Percentiles rank a stretch among this genome's conserved stretches.
Conservation (phyloP, 2,797 vertebrate genomes). For the Microctenopoma stevenorrisi region DNA sequence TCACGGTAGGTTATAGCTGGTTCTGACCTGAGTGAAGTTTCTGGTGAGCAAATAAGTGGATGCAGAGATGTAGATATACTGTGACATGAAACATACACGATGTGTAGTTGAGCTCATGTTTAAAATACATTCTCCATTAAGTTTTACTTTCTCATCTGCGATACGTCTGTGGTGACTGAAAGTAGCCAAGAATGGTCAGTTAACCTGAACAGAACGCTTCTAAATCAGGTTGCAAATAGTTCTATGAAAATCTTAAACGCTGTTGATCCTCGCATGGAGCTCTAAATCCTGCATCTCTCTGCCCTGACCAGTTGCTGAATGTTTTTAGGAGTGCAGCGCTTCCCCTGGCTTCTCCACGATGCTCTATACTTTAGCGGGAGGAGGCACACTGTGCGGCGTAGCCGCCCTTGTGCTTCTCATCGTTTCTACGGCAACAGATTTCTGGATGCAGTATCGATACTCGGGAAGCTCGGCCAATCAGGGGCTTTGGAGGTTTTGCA, state of each 20-base stretch:
- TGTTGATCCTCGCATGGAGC: neutral
- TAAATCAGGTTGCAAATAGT: neutral
- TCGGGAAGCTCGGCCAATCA: conserved; percentile 85
- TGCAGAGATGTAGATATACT: too few relatives aligned
- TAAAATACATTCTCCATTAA: too few relatives aligned
- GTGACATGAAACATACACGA: too few relatives aligned
- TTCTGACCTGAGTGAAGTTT: neutral
- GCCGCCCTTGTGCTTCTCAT: conserved; percentile 87
- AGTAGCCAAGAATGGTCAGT: neutral
- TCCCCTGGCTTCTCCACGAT: conserved; percentile 71
- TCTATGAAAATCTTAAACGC: too few relatives aligned
- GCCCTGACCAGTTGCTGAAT: conserved; percentile 49
- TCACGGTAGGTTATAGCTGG: neutral
- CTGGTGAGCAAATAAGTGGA: neutral
- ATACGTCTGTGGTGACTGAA: neutral
- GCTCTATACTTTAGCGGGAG: conserved; percentile 84
- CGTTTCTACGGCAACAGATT: conserved; percentile 86
- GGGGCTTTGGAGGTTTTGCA: conserved; percentile 89
- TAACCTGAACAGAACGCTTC: neutral
- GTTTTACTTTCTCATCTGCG: neutral
- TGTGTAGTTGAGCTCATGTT: too few relatives aligned
- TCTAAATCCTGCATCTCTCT: neutral
- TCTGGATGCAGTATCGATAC: conserved; percentile 89
- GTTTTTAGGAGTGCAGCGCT: conserved; percentile 63
- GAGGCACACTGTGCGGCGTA: conserved; percentile 86